phyloP scores from a whole-genome alignment of 1,140 invertebrate genomes.

The Drosophila murphyi region DNA sequence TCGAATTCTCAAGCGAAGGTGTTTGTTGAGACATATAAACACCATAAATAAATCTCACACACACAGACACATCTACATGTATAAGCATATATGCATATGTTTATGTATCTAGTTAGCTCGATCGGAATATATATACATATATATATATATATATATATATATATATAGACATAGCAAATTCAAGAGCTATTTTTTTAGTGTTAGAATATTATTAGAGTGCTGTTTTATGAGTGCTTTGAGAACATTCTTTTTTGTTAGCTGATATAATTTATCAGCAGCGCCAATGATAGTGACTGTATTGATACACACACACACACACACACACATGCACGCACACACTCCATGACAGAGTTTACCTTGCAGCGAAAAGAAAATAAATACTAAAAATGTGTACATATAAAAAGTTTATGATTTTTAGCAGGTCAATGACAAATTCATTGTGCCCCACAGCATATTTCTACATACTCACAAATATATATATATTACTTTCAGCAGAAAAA shows the following conservation, averaged over 20 bases:
- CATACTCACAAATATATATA: background rate
- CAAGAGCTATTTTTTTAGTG: conserved; percentile 23
- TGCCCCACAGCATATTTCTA: conserved; percentile 32
- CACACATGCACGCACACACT: conserved; percentile 19
- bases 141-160: conserved; percentile 9
- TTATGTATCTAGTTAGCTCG: background rate
- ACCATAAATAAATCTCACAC: conserved; percentile 29
- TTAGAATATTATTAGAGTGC: conserved; percentile 12
- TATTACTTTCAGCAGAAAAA: conserved; percentile 11
- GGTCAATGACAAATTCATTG: conserved; percentile 74
- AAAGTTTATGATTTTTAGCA: conserved; percentile 41
- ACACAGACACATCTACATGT: conserved; percentile 51
- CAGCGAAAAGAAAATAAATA: conserved; percentile 30
- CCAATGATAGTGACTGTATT: conserved; percentile 30
- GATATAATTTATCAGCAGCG: conserved; percentile 43
- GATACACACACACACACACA: conserved; percentile 17
- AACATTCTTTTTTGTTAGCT: conserved; percentile 14
- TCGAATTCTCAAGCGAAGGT: conserved; percentile 48
- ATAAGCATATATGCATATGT: conserved; percentile 15
- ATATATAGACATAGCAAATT: conserved; percentile 19
- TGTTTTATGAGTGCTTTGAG: conserved; percentile 33
- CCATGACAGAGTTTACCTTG: conserved; percentile 37
- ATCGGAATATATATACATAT: background rate
- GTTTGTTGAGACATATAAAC: conserved; percentile 47
- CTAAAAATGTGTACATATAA: conserved; percentile 12